Conservation (phyloP, 1,140 invertebrate genomes). For the Eumeta japonica region DNA sequence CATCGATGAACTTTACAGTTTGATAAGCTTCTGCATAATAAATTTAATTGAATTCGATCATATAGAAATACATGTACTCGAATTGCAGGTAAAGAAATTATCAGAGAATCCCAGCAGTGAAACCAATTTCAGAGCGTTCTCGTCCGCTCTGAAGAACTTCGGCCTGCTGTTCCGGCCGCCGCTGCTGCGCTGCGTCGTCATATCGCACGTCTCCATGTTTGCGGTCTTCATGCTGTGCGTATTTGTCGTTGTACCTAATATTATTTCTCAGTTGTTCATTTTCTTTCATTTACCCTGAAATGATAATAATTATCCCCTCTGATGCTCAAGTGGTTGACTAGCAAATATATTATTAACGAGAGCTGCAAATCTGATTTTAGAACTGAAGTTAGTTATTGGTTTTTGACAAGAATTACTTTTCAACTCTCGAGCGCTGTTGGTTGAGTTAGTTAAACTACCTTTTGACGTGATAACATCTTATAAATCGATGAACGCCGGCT, state of each 20-base stretch:
- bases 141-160: conserved; percentile 34
- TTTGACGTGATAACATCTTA: no score
- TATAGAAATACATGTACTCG: conserved; percentile 22
- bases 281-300: neutral
- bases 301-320: neutral
- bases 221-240: conserved; percentile 52
- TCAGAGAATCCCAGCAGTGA: conserved; percentile 17
- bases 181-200: conserved; percentile 55
- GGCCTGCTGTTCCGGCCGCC: conserved; percentile 55
- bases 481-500: no score
- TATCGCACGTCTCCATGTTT: conserved; percentile 60
- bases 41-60: neutral
- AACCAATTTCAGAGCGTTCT: conserved; percentile 51
- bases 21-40: neutral
- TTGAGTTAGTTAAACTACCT: no score
- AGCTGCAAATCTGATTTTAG: neutral
- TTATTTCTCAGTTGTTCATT: neutral
- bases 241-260: neutral
- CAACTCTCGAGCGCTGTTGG: neutral
- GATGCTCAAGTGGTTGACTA: neutral
- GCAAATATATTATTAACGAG: neutral
- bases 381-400: conserved; percentile 15
- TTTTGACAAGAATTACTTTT: neutral
- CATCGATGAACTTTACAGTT: no score
- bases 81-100: conserved; percentile 33